phyloP scores from a whole-genome alignment of 2,888 invertebrate species.

The Thymelicus sylvestris region DNA sequence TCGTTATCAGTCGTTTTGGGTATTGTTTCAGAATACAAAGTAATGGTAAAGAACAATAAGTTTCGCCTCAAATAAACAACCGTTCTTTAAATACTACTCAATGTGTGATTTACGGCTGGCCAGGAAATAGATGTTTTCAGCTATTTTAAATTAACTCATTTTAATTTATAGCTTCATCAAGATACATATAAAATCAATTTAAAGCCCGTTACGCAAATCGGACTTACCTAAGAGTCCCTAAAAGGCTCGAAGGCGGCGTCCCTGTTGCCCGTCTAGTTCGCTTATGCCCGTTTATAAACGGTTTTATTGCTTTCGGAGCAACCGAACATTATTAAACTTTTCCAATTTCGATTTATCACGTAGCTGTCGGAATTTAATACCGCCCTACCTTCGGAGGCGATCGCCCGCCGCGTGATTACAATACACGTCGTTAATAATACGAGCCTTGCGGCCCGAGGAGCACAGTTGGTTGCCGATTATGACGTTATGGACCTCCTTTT shows the following conservation, averaged over 20 bases:
- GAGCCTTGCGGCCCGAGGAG: conserved; percentile 62
- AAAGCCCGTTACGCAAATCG: conserved; percentile 68
- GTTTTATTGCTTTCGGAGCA: conserved; percentile 86
- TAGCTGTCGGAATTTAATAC: conserved; percentile 86
- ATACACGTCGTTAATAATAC: conserved; percentile 84
- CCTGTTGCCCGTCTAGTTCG: conserved; percentile 82
- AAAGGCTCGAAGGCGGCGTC: conserved; percentile 81
- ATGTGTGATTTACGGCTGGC: too few species aligned
- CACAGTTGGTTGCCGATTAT: conserved; percentile 60
- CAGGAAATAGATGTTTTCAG: too few species aligned
- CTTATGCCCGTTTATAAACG: conserved; percentile 85
- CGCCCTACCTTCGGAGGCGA: conserved; percentile 85
- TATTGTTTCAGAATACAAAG: too few species aligned
- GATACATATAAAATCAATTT: conserved; percentile 79
- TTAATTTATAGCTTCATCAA: conserved; percentile 76
- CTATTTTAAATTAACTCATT: conserved; percentile 8
- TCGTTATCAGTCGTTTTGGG: too few species aligned
- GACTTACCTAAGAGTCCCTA: conserved; percentile 81
- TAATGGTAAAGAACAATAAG: too few species aligned
- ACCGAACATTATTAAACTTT: conserved; percentile 86
- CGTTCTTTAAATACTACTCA: too few species aligned
- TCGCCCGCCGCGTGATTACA: conserved; percentile 85
- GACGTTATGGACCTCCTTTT: conserved; percentile 40
- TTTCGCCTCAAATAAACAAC: too few species aligned
- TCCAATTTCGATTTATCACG: conserved; percentile 86